These are phyloP conservation scores for Hafferia zeledoni DNA, from an alignment of 2,797 vertebrate genomes.

Conservation along the genomic window DNA sequence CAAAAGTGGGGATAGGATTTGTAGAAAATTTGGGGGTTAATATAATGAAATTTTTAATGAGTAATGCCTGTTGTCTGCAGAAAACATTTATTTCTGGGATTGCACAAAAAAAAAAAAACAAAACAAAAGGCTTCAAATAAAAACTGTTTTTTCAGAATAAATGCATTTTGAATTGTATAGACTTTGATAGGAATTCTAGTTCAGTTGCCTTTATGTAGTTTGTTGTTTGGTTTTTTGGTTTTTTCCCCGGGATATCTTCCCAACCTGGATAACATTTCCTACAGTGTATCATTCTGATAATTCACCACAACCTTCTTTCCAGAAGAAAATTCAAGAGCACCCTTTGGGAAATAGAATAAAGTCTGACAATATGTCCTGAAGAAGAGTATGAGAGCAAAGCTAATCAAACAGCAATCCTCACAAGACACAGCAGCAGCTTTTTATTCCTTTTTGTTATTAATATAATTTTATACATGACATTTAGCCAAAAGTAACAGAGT, in stretches of 20 bases:
- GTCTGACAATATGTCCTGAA: background rate
- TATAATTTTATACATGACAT: background rate
- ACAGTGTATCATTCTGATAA: background rate
- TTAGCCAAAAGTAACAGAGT: background rate
- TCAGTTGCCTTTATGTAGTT: background rate
- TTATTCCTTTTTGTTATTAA: background rate
- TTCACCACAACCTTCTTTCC: background rate
- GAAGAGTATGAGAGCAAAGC: background rate
- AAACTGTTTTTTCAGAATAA: background rate
- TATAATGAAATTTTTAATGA: background rate
- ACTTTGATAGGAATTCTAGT: background rate
- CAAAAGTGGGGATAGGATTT: background rate
- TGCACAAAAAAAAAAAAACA: background rate
- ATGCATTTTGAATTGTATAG: background rate
- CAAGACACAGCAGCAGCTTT: background rate
- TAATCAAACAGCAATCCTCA: background rate
- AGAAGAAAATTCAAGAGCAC: background rate
- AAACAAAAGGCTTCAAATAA: background rate
- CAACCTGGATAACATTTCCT: background rate
- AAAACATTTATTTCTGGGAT: background rate
- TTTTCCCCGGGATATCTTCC: background rate
- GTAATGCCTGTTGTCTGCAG: background rate
- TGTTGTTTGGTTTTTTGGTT: too few species aligned
- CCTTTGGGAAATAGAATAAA: background rate
- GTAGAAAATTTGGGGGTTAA: fast-evolving